Percentiles rank a stretch among this genome's conserved stretches.
phyloP scores from a whole-genome alignment of 2,888 invertebrate species.

The Archaeoteleia sp. region DNA sequence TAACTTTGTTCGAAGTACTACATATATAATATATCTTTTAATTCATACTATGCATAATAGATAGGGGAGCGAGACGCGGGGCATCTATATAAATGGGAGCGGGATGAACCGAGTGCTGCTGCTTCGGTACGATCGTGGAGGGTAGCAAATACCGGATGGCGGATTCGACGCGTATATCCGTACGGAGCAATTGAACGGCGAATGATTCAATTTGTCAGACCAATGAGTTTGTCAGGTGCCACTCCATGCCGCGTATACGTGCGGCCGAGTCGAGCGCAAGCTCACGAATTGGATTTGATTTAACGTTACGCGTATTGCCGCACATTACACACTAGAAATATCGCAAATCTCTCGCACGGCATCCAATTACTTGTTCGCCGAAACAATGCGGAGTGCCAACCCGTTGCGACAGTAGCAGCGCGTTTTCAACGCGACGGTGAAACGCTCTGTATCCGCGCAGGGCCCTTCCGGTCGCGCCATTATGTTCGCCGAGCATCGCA shows the following conservation, averaged over 20 bases:
- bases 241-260: conserved; percentile 67
- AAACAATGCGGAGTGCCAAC: conserved; percentile 54
- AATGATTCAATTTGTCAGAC: conserved; percentile 75
- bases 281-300: conserved; percentile 73
- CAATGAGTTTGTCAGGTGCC: conserved; percentile 75
- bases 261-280: conserved; percentile 63
- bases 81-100: conserved; percentile 43
- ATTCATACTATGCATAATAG: conserved; percentile 40
- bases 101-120: conserved; percentile 42
- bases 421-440: conserved; percentile 57
- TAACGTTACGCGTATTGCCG: conserved; percentile 72
- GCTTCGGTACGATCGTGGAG: conserved; percentile 36
- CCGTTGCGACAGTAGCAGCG: conserved; percentile 47
- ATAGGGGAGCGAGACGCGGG: conserved; percentile 34
- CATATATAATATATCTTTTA: conserved; percentile 29
- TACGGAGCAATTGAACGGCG: conserved; percentile 74
- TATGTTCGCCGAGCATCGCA: conserved; percentile 39
- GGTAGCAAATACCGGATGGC: conserved; percentile 53
- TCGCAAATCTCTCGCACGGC: conserved; percentile 69
- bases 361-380: conserved; percentile 66
- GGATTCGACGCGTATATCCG: conserved; percentile 62
- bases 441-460: conserved; percentile 50
- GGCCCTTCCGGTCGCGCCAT: conserved; percentile 52
- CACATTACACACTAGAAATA: conserved; percentile 72
- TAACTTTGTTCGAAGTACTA: conserved; percentile 18